phyloP scores from a whole-genome alignment of 2,888 invertebrate species.

The Luperina nickerlii region DNA sequence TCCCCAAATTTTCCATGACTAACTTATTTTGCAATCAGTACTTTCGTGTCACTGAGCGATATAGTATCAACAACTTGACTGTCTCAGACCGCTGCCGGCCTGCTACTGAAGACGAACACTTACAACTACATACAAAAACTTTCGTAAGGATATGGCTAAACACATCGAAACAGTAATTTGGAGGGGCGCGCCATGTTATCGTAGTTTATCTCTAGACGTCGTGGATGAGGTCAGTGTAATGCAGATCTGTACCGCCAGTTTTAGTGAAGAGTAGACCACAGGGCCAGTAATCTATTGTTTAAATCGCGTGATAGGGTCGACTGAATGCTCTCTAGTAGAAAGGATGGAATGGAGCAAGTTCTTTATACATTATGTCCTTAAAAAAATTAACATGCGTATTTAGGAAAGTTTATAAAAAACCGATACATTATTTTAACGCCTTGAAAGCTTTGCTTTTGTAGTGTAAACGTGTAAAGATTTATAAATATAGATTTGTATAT shows the following conservation, averaged over 20 bases:
- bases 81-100: no score
- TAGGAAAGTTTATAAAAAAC: neutral
- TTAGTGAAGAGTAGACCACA: neutral
- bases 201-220: no score
- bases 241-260: neutral
- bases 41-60: no score
- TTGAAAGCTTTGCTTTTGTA: neutral
- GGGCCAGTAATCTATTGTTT: neutral
- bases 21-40: no score
- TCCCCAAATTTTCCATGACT: no score
- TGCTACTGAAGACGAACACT: no score
- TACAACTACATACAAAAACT: no score
- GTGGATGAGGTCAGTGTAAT: neutral
- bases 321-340: neutral
- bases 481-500: neutral
- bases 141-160: no score
- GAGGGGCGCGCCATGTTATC: no score
- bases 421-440: neutral
- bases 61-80: no score
- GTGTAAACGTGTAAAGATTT: neutral
- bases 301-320: neutral
- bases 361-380: neutral
- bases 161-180: no score
- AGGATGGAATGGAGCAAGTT: neutral
- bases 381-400: neutral